Evolutionary conservation across 2,888 invertebrate genomes (phyloP).

Genomic region (Philopedon plagiatum): DNA sequence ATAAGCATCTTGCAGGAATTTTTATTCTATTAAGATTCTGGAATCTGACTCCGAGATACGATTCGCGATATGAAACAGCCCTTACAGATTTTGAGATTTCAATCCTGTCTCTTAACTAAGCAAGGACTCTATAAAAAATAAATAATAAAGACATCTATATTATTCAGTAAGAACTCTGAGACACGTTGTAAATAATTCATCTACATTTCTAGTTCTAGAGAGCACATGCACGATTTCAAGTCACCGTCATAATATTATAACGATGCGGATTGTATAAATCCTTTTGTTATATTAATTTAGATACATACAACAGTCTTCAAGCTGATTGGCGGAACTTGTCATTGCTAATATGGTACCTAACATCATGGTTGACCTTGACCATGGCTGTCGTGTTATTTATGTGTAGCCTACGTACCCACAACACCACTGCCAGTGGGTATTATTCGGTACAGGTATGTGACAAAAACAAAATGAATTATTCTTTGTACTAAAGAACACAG

Average conservation of each 20-base stretch:
- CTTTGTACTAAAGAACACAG: background rate
- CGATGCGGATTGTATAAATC: background rate
- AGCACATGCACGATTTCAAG: background rate
- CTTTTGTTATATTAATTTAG: background rate
- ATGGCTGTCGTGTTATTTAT: slow-evolving; percentile 41
- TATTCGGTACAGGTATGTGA: slow-evolving; percentile 26
- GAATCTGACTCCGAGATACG: too few species aligned
- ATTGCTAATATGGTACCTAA: slow-evolving; percentile 44
- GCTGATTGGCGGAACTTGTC: slow-evolving; percentile 47
- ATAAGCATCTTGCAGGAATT: too few species aligned
- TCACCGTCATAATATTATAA: background rate
- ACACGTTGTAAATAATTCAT: too few species aligned
- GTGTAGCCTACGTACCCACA: slow-evolving; percentile 36
- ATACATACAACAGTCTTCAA: background rate
- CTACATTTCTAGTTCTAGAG: too few species aligned
- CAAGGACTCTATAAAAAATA: too few species aligned
- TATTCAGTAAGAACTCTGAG: too few species aligned
- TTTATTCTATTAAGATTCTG: too few species aligned
- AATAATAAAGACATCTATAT: too few species aligned
- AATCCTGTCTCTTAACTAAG: too few species aligned
- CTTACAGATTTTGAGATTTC: too few species aligned
- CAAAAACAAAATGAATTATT: slow-evolving; percentile 12
- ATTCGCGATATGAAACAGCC: too few species aligned
- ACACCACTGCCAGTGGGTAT: slow-evolving; percentile 34
- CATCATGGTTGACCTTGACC: slow-evolving; percentile 45